These are phyloP conservation scores for Melitaea athalia DNA, from an alignment of 2,888 invertebrate genomes.

Conservation along the genomic window DNA sequence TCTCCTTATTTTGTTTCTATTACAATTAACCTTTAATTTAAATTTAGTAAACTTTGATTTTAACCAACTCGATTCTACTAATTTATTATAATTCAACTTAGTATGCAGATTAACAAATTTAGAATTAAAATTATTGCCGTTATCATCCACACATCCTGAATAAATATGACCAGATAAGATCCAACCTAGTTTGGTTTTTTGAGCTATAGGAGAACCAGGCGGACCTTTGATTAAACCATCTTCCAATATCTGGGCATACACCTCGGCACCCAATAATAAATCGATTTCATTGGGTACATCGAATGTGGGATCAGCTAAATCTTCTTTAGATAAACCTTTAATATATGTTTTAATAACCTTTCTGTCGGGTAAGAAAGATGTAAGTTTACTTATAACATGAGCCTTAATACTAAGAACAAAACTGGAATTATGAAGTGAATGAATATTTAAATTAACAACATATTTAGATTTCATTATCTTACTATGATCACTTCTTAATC, in stretches of 20 bases:
- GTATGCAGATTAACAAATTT: neutral
- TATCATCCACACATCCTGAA: neutral
- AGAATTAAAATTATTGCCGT: neutral
- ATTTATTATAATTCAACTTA: no score
- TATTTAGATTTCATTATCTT: neutral
- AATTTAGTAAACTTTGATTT: no score
- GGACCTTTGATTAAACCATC: constrained; percentile 36
- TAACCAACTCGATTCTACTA: no score
- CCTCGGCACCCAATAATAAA: constrained; percentile 42
- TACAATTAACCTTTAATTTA: no score
- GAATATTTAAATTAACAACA: neutral
- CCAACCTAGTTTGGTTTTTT: constrained; percentile 41
- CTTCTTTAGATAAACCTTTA: neutral
- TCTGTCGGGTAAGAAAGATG: no score
- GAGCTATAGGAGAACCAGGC: constrained; percentile 29
- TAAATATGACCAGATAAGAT: constrained; percentile 34
- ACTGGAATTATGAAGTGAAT: neutral
- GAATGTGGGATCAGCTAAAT: neutral
- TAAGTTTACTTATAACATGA: no score
- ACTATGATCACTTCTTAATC: constrained; percentile 10
- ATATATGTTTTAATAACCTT: neutral
- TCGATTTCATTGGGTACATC: constrained; percentile 16
- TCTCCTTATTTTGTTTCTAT: no score
- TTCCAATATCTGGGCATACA: constrained; percentile 38
- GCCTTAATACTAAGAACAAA: no score